Evolutionary conservation across 2,113 vertebrate genomes (phyloP).

Genomic region (Ceratotherium simum): DNA sequence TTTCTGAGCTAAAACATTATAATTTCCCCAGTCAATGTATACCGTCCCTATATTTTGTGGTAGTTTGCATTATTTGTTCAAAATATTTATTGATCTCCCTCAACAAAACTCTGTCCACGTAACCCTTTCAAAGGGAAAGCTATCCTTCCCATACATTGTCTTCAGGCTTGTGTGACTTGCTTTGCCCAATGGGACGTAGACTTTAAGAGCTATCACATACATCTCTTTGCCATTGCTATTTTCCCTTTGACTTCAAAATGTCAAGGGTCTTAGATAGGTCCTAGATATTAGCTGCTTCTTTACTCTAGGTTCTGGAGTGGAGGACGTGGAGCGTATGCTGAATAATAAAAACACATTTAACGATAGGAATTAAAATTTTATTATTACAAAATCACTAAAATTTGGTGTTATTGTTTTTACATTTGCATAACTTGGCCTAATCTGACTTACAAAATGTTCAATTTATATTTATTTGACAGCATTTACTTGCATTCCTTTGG

Average conservation of each 20-base stretch:
- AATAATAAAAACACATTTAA: background rate
- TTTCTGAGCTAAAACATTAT: background rate
- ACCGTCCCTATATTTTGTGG: background rate
- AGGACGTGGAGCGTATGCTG: background rate
- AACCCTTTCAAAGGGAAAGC: background rate
- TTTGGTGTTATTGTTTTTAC: background rate
- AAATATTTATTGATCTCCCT: background rate
- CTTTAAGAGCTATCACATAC: background rate
- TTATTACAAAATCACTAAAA: background rate
- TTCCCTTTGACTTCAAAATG: background rate
- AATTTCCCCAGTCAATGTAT: background rate
- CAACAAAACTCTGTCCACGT: background rate
- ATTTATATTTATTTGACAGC: background rate
- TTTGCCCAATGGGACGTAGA: background rate
- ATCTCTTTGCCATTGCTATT: background rate
- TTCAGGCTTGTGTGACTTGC: background rate
- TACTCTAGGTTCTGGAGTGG: background rate
- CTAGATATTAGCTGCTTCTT: background rate
- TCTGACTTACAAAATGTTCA: background rate
- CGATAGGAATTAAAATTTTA: background rate
- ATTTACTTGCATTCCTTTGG: background rate
- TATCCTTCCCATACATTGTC: background rate
- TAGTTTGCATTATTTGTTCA: background rate
- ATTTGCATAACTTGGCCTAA: background rate
- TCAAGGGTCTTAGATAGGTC: background rate